Percentiles rank a stretch among this genome's conserved stretches.
phyloP scores from a whole-genome alignment of 2,797 vertebrate genomes.

The Psittacula derbiana region DNA sequence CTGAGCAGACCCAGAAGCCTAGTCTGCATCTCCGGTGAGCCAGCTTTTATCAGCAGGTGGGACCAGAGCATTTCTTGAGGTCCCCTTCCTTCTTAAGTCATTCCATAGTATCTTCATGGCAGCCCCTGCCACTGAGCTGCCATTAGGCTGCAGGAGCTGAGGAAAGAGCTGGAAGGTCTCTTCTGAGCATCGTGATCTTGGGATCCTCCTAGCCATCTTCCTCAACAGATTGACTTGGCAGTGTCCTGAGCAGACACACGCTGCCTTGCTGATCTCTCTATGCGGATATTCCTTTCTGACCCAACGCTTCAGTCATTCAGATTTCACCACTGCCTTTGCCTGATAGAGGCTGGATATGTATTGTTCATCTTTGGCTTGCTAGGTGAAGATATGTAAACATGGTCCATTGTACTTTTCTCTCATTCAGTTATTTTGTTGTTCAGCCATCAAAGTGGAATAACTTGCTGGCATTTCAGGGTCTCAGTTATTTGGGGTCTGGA shows the following conservation, averaged over 20 bases:
- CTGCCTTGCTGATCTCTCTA: neutral
- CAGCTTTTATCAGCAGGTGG: neutral
- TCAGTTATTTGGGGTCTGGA: neutral
- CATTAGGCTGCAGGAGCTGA: neutral
- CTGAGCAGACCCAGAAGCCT: neutral
- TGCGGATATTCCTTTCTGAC: neutral
- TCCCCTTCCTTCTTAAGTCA: neutral
- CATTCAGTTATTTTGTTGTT: neutral
- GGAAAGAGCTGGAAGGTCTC: neutral
- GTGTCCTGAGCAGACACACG: neutral
- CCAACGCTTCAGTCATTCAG: neutral
- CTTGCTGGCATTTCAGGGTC: neutral
- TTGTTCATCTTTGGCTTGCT: neutral
- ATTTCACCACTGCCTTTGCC: neutral
- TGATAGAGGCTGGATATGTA: neutral
- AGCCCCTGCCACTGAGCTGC: neutral
- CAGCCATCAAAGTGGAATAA: neutral
- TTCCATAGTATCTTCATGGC: neutral
- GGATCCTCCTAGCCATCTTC: neutral
- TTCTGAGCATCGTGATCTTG: neutral
- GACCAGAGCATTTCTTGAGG: neutral
- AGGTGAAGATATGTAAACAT: neutral
- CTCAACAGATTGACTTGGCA: neutral
- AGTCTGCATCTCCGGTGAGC: accelerated
- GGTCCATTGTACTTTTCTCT: neutral